Base-by-base conservation (phyloP, 1,140 invertebrate genomes). In the Trigoniulus corallinus region DNA sequence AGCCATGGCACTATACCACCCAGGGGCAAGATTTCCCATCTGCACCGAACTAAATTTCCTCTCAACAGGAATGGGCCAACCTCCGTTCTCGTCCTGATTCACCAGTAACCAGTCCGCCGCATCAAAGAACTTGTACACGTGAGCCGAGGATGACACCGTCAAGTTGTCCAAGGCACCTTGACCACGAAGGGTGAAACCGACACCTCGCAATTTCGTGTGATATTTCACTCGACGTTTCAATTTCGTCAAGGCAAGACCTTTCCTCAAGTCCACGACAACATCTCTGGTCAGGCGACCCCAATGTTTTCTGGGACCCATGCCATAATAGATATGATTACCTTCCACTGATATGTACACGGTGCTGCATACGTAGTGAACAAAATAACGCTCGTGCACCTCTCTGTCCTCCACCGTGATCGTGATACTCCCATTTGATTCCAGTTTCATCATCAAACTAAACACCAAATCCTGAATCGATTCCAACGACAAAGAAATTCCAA, bases 1-100 rank as follows among this genome's bases (percentile, higher is more conserved):
- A 3, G 86, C 89, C 94, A 98, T 98, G 4, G 89, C 88, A 1
- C 92, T 97, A 64, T 93, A 86, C 89, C 89, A 95, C 50, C 88
- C 88, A 15, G 87, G 80, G 54, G 77, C 71, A 29, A 95, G 72
- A 55, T 82, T 80, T 42, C 76, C 73, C 64, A 87, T 81, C n/a
- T 81, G 79, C 47, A 74, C 73, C 15, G 57, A 48, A 40, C 77
- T 76, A 53, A 88, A 73, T 62, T 79, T 80, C 56, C 89, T 69
- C 46, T 77, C 74, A 1, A 93, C 88, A 34, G 82, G 81, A 66
- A 91, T 91, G 34, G 82, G 70, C 89, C 89, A 95, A 25, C 88
- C 91, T 58, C 87, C 88, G 26, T 79, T 74, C 51, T 76, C 67
- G 62, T 91, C 80, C 69, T 98, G 94, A 71, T 88, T 77, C 21